A percentile compares a stretch with the other conserved stretches of the same genome.
phyloP scores from a whole-genome alignment of 1,140 invertebrate genomes.

The Micrasema minimum region DNA sequence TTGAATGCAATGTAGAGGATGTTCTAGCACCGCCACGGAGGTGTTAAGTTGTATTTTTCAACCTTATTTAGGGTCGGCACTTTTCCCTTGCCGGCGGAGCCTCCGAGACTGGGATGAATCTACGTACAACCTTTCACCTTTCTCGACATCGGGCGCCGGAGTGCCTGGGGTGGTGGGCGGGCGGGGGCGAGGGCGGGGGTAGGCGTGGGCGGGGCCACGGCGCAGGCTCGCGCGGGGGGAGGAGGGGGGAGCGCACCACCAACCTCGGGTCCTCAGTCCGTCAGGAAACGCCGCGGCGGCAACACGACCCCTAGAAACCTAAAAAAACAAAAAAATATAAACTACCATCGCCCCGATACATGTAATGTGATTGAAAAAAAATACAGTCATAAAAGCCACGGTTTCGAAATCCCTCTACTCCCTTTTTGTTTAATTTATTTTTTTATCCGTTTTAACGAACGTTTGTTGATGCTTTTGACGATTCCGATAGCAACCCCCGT shows the following conservation, averaged over 20 bases:
- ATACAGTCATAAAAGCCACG: neutral
- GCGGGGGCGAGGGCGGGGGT: neutral
- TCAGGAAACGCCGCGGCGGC: slow-evolving; percentile 33
- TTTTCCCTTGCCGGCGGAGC: slow-evolving; percentile 10
- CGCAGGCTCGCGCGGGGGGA: neutral
- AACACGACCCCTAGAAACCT: slow-evolving; percentile 15
- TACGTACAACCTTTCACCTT: slow-evolving; percentile 6
- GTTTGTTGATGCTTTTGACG: slow-evolving; percentile 3
- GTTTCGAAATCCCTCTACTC: neutral
- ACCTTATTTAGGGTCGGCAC: neutral
- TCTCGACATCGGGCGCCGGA: neutral
- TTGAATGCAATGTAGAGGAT: too few relatives aligned
- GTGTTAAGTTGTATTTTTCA: neutral
- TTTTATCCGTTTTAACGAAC: slow-evolving; percentile 2
- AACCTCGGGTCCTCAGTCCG: slow-evolving; percentile 18
- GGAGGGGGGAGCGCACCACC: neutral
- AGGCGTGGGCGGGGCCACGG: neutral
- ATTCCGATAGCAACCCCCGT: neutral
- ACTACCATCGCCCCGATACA: neutral
- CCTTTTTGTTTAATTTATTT: slow-evolving; percentile 20
- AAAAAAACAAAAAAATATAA: slow-evolving; percentile 6
- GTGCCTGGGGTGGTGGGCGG: neutral
- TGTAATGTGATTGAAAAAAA: slow-evolving; percentile 32
- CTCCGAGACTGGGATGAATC: slow-evolving; percentile 22
- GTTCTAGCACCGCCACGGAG: too few relatives aligned